Percentiles rank a stretch among this genome's conserved stretches.
Conservation (phyloP, 2,113 vertebrate genomes). For the Poecilia latipinna region DNA sequence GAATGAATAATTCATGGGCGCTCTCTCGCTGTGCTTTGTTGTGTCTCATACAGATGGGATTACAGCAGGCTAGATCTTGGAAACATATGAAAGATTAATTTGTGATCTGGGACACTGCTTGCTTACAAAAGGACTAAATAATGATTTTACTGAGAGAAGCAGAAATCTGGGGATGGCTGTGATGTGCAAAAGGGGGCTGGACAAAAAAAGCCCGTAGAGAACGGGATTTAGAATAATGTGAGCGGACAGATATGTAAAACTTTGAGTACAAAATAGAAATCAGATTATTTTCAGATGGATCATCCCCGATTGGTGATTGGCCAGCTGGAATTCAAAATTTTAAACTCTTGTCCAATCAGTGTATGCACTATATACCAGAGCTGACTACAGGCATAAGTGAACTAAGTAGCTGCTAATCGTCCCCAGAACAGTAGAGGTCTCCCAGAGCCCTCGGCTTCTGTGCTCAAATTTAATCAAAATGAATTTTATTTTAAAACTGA, state of each 20-base stretch:
- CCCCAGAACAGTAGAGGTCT: background rate
- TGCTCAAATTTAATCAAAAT: background rate
- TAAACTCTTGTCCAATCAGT: background rate
- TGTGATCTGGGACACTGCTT: constrained; percentile 81
- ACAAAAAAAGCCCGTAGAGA: constrained; percentile 63
- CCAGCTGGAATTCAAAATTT: background rate
- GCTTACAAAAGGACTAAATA: constrained; percentile 85
- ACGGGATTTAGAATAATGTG: constrained; percentile 44
- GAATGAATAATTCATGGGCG: constrained; percentile 81
- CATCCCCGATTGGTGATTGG: background rate
- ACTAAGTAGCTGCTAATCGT: no score
- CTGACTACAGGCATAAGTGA: no score
- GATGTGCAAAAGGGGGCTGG: constrained; percentile 53
- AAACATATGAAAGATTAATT: constrained; percentile 88
- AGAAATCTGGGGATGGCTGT: constrained; percentile 69
- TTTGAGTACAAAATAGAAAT: constrained; percentile 38
- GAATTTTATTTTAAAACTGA: background rate
- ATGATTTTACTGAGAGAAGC: constrained; percentile 81
- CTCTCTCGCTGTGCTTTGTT: constrained; percentile 82
- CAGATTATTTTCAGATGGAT: background rate
- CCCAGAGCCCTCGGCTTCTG: background rate
- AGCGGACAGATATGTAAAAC: constrained; percentile 62
- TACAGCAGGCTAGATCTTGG: constrained; percentile 84
- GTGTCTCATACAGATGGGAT: constrained; percentile 85
- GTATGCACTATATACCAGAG: no score